Evolutionary conservation across 2,888 invertebrate species (phyloP).

Genomic region (Nemapogon koenigi): DNA sequence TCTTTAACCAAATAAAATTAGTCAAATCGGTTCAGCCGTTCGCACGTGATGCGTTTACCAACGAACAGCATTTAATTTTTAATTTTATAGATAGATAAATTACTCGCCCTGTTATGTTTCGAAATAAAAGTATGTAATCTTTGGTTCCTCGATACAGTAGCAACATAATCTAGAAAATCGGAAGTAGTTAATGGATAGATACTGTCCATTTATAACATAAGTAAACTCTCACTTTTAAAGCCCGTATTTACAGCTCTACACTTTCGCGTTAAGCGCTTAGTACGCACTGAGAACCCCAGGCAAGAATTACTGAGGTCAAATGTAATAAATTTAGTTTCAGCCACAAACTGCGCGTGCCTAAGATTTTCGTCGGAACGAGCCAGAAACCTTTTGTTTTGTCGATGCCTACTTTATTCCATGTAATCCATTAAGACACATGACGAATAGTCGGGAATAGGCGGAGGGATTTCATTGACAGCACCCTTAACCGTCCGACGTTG

Average conservation of each 20-base stretch:
- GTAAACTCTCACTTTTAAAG: conserved; percentile 44
- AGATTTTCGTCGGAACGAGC: conserved; percentile 41
- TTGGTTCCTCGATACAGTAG: too few species aligned
- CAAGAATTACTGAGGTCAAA: conserved; percentile 61
- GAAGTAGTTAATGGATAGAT: too few species aligned
- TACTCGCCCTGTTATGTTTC: too few species aligned
- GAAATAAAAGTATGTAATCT: too few species aligned
- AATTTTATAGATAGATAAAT: too few species aligned
- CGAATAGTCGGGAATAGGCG: conserved; percentile 44
- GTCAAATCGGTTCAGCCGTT: too few species aligned
- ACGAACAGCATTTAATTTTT: too few species aligned
- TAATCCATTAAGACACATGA: conserved; percentile 60
- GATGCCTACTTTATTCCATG: conserved; percentile 56
- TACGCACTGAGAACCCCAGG: conserved; percentile 39
- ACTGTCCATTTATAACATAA: too few species aligned
- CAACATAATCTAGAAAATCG: too few species aligned
- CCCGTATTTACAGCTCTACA: conserved; percentile 47
- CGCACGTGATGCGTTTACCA: too few species aligned
- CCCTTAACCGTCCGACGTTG: conserved; percentile 46
- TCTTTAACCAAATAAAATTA: too few species aligned
- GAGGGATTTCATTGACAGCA: conserved; percentile 51
- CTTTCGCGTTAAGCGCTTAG: too few species aligned
- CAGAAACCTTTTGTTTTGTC: conserved; percentile 50
- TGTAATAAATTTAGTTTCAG: conserved; percentile 63
- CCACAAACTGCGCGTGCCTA: conserved; percentile 41